These are phyloP conservation scores for Xiphophorus couchianus DNA, from an alignment of 2,113 vertebrate genomes.

Conservation along the genomic window DNA sequence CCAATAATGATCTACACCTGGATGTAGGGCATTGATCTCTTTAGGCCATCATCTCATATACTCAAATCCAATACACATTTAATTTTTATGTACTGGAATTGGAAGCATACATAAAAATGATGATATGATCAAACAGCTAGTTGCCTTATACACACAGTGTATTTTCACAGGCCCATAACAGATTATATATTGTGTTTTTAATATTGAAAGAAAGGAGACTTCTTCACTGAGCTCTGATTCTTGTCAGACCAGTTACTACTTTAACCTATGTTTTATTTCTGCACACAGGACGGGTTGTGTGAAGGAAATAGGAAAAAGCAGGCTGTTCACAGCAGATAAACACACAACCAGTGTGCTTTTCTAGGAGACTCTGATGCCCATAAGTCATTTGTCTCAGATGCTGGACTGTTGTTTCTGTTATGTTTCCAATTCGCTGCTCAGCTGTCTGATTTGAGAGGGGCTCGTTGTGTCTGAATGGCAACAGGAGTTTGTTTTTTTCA, in stretches of 20 bases:
- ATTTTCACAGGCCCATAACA: not conserved
- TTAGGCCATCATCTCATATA: no score
- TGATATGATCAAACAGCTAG: no score
- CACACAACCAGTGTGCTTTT: not conserved
- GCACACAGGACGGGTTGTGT: not conserved
- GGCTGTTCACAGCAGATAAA: not conserved
- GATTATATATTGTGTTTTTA: not conserved
- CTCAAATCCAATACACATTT: no score
- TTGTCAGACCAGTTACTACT: not conserved
- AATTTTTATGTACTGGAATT: no score
- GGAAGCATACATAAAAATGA: no score
- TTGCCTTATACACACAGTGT: not conserved
- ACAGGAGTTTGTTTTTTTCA: not conserved
- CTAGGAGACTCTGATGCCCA: not conserved
- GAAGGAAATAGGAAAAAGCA: not conserved
- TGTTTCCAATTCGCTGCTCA: conserved; percentile 1
- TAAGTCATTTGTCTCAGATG: not conserved
- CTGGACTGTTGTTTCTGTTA: not conserved
- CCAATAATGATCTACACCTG: no score
- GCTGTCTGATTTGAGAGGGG: not conserved
- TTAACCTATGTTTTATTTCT: not conserved
- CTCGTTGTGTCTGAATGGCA: not conserved
- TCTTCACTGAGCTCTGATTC: not conserved
- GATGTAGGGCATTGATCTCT: no score
- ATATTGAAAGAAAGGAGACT: not conserved